These are phyloP conservation scores for Hemichromis elongatus DNA, from an alignment of 2,113 vertebrate genomes.

Conservation along the genomic window DNA sequence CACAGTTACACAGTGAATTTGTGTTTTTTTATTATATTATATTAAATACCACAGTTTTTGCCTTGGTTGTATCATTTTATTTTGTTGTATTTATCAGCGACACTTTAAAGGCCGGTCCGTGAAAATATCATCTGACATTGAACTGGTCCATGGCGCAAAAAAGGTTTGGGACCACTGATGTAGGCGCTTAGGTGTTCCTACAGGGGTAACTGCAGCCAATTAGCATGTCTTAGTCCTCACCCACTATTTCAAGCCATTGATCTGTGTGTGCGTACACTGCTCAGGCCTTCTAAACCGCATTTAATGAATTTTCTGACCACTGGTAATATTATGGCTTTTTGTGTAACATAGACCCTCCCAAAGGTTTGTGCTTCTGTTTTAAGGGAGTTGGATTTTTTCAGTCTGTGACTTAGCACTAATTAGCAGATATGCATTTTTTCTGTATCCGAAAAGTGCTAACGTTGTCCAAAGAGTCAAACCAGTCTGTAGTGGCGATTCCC, in stretches of 20 bases:
- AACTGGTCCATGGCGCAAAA: too few relatives aligned
- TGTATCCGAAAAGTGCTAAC: neutral
- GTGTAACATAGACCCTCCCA: neutral
- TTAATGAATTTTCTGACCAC: neutral
- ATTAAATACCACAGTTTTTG: too few relatives aligned
- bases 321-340: neutral
- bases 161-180: too few relatives aligned
- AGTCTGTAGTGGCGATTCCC: too few relatives aligned
- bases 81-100: too few relatives aligned
- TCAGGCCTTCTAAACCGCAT: neutral
- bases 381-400: neutral
- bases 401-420: neutral
- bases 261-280: too few relatives aligned
- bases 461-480: neutral
- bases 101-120: too few relatives aligned
- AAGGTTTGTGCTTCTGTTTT: neutral
- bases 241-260: neutral
- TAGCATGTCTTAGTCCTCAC: neutral
- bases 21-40: too few relatives aligned
- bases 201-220: neutral
- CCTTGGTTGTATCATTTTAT: too few relatives aligned
- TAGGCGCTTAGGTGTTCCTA: neutral
- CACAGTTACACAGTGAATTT: too few relatives aligned
- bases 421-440: neutral
- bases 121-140: too few relatives aligned